phyloP scores from a whole-genome alignment of 2,113 vertebrate genomes.

The Serinus canaria region DNA sequence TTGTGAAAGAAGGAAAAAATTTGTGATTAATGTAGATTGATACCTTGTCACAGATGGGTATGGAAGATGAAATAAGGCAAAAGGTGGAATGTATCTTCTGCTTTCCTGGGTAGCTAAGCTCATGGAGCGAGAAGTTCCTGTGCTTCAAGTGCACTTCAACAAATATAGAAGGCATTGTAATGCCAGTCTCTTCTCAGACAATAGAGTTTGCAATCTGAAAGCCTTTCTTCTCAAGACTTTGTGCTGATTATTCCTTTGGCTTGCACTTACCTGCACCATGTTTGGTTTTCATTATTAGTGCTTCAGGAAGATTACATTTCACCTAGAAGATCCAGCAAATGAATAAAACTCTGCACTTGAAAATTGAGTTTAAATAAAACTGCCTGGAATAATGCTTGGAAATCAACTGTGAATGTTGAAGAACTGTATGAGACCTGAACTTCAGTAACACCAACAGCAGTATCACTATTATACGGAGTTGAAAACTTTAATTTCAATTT shows the following conservation, averaged over 20 bases:
- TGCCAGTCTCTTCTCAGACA: not conserved
- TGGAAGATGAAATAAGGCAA: not conserved
- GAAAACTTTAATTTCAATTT: not conserved
- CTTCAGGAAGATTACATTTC: not conserved
- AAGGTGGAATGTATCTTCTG: not conserved
- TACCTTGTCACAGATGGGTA: not conserved
- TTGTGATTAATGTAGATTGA: not conserved
- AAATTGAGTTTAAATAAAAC: not conserved
- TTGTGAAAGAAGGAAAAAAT: not conserved
- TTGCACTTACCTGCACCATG: not conserved
- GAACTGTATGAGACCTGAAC: not conserved
- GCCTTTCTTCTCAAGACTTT: not conserved
- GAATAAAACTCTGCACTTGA: not conserved
- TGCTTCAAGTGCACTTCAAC: not conserved
- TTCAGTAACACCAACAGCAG: not conserved
- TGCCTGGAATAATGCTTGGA: not conserved
- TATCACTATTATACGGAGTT: not conserved
- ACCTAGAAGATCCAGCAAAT: not conserved
- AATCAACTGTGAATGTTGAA: not conserved
- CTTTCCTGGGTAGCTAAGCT: not conserved
- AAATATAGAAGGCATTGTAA: not conserved
- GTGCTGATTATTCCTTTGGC: not conserved
- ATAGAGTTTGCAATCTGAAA: not conserved
- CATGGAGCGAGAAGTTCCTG: not conserved
- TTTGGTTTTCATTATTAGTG: not conserved